A percentile compares a stretch with the other conserved stretches of the same genome.
These are phyloP conservation scores for Pelobates cultripes DNA, from an alignment of 2,797 vertebrate species.

Conservation along the genomic window DNA sequence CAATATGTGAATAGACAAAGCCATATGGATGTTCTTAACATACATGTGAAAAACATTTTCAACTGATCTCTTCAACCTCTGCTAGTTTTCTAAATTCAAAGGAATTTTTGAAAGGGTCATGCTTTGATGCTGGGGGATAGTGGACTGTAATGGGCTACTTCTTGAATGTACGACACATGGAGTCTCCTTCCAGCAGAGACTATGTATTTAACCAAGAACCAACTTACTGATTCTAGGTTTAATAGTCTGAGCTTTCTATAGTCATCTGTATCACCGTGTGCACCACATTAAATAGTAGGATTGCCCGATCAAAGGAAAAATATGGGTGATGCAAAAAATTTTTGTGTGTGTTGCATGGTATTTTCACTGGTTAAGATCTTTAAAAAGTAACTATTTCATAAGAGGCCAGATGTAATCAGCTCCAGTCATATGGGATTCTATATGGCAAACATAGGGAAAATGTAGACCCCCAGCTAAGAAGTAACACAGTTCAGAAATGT, in stretches of 20 bases:
- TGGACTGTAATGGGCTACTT: background rate
- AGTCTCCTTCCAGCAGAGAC: background rate
- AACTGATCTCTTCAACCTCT: background rate
- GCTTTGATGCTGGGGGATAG: slow-evolving; percentile 29
- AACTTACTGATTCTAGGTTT: background rate
- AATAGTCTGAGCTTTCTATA: background rate
- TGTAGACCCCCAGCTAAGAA: no score
- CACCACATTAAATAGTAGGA: background rate
- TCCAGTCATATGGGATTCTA: slow-evolving; percentile 12
- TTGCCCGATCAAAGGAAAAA: slow-evolving; percentile 12
- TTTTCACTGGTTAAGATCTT: slow-evolving; percentile 22
- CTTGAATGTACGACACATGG: background rate
- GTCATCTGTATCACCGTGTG: background rate
- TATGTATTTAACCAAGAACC: background rate
- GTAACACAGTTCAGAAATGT: no score
- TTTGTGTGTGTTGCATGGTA: slow-evolving; percentile 16
- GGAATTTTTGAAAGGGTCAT: slow-evolving; percentile 7
- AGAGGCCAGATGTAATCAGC: slow-evolving; percentile 21
- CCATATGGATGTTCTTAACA: slow-evolving; percentile 39
- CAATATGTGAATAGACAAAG: background rate
- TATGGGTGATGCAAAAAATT: background rate
- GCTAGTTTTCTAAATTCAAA: slow-evolving; percentile 14
- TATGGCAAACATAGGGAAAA: background rate
- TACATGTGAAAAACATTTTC: slow-evolving; percentile 18
- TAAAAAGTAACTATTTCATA: slow-evolving; percentile 16